phyloP scores from a whole-genome alignment of 1,140 invertebrate genomes.

The Sycobia sp. region DNA sequence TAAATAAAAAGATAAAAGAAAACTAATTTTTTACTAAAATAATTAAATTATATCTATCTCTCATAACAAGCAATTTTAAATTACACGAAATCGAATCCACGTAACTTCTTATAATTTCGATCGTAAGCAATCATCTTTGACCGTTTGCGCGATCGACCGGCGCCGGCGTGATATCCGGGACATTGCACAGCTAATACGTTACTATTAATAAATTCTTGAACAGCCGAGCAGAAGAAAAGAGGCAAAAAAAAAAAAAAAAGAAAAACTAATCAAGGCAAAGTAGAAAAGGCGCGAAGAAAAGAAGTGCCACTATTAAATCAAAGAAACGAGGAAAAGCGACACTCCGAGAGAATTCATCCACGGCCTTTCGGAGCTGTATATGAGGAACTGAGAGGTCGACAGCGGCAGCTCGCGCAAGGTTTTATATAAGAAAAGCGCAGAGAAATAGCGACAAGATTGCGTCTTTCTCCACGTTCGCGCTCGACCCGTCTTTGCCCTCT shows the following conservation, averaged over 20 bases:
- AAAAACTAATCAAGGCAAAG: background rate
- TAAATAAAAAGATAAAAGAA: too few relatives aligned
- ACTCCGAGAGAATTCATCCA: background rate
- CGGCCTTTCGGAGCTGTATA: background rate
- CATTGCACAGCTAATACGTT: too few relatives aligned
- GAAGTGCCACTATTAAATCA: too few relatives aligned
- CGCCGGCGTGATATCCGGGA: too few relatives aligned
- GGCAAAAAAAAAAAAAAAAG: background rate
- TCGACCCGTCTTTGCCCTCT: background rate
- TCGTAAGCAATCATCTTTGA: too few relatives aligned
- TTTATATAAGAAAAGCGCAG: conserved; percentile 11
- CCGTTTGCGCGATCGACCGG: too few relatives aligned
- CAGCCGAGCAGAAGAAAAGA: background rate
- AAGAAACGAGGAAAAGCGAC: background rate
- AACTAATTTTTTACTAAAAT: too few relatives aligned
- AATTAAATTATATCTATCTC: too few relatives aligned
- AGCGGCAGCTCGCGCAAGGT: background rate
- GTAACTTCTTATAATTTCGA: too few relatives aligned
- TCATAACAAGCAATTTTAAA: too few relatives aligned
- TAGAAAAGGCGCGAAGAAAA: background rate
- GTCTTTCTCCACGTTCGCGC: background rate
- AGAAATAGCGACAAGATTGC: conserved; percentile 15
- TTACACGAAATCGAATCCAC: too few relatives aligned
- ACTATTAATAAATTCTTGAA: too few relatives aligned
- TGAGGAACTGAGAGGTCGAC: background rate